These are phyloP conservation scores for Zosterops pallidus DNA, from an alignment of 2,113 vertebrate genomes.

Conservation along the genomic window DNA sequence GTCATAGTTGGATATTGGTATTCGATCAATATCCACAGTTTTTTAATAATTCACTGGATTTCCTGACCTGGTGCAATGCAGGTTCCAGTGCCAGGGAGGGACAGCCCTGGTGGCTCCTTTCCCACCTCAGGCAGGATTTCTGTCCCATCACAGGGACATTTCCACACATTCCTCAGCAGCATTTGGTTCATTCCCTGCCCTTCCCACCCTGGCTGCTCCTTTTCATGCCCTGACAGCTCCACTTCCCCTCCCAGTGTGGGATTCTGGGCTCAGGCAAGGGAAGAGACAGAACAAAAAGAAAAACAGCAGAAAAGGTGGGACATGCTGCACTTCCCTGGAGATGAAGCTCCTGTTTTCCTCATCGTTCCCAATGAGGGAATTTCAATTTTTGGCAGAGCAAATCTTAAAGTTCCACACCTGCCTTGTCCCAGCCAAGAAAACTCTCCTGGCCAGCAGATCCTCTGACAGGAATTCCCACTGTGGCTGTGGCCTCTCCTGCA, in stretches of 20 bases:
- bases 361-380: neutral
- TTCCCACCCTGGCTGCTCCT: neutral
- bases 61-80: neutral
- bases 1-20: too few relatives aligned
- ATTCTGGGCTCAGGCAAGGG: neutral
- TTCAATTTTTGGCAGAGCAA: neutral
- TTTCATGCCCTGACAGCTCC: neutral
- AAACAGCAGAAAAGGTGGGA: neutral
- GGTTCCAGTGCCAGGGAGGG: neutral
- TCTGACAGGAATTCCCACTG: neutral
- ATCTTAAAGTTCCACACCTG: neutral
- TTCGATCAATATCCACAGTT: too few relatives aligned
- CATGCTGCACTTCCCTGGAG: neutral
- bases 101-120: neutral
- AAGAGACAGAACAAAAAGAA: neutral
- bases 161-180: neutral
- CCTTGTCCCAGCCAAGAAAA: neutral
- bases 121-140: neutral
- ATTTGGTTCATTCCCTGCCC: neutral
- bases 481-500: too few relatives aligned
- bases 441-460: neutral
- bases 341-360: neutral
- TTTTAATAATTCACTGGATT: neutral
- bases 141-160: neutral
- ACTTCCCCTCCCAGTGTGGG: neutral